Evolutionary conservation across 2,113 vertebrate species (phyloP), one percentile per base, ranked within the genome.

Genomic region (Atherinomorus stipes): DNA sequence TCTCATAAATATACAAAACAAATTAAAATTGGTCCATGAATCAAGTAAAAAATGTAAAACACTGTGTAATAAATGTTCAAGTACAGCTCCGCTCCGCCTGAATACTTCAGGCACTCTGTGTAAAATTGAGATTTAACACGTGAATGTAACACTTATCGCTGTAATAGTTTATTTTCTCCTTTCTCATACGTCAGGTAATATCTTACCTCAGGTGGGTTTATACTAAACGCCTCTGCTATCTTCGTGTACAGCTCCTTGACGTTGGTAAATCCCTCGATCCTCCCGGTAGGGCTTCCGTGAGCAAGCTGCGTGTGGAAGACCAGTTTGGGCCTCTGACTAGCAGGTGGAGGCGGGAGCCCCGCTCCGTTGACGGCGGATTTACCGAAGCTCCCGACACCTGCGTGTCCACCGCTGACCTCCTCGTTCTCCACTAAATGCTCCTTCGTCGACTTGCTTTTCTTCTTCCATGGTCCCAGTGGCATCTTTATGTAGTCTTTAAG

Each of bases 251-350:
- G 90, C 91, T 98, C 96, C 22, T 91, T 93, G 68, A 97, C 93
- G 85, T 94, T 98, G 71, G 88, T 40, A 87, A 99, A 98, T 0
- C 94, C 95, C 90, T 96, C 95, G 81, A 98, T 95, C 61, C 95
- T 89, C 80, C 94, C 96, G 11, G 97, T 96, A 89, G 95, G 93
- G 86, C 95, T 98, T 61, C 96, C 97, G 90, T 97, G 97, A 3
- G 97, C 97, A 71, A 98, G 94, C 93, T 98, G 97, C 82, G 96
- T 92, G 90, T 97, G 95, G 86, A 98, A 98, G 16, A 95, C 94
- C 78, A 95, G 91, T 66, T 87, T 94, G 81, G 93, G 94, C 42
- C 93, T 90, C 70, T 80, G 91, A 88, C 56, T 74, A 60, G 78
- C 74, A 28, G 94, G 90, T 53, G 86, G 88, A 7, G 91, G 88